Conservation (phyloP, 2,797 vertebrate genomes). For the Rhinoraja longicauda region DNA sequence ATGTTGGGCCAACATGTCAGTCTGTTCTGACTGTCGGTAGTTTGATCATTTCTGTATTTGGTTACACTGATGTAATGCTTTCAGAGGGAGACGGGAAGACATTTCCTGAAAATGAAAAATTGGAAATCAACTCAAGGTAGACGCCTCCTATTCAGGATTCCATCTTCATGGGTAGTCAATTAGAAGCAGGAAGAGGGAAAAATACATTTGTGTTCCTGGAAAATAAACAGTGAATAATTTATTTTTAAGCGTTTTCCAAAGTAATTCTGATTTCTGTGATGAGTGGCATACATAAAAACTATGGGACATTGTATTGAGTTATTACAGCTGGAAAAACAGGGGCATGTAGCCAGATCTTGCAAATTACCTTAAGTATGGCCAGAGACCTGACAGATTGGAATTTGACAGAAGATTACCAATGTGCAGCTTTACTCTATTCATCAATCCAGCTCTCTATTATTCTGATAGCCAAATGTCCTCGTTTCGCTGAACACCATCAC, state of each 20-base stretch:
- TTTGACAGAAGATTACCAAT: constrained; percentile 21
- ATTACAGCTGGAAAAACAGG: constrained; percentile 31
- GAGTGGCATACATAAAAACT: neutral
- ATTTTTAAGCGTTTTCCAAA: neutral
- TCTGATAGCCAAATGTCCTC: too few species aligned
- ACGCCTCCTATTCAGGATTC: neutral
- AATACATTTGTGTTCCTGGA: neutral
- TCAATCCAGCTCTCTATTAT: neutral
- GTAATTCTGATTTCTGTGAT: neutral
- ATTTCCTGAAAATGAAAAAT: neutral
- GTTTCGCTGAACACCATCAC: too few species aligned
- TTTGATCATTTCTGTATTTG: neutral
- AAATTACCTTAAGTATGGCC: neutral
- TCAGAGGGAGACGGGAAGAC: neutral
- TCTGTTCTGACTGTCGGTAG: neutral
- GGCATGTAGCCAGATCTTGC: neutral
- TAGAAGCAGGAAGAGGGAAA: neutral
- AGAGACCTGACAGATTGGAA: neutral
- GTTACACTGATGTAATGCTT: neutral
- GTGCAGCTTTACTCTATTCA: neutral
- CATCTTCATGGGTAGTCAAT: neutral
- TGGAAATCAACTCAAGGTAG: neutral
- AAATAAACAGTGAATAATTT: neutral
- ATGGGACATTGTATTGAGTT: constrained; percentile 5
- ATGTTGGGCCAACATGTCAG: neutral